These are phyloP conservation scores for Sipunculus nudus DNA, from an alignment of 2,888 invertebrate genomes.

Conservation along the genomic window DNA sequence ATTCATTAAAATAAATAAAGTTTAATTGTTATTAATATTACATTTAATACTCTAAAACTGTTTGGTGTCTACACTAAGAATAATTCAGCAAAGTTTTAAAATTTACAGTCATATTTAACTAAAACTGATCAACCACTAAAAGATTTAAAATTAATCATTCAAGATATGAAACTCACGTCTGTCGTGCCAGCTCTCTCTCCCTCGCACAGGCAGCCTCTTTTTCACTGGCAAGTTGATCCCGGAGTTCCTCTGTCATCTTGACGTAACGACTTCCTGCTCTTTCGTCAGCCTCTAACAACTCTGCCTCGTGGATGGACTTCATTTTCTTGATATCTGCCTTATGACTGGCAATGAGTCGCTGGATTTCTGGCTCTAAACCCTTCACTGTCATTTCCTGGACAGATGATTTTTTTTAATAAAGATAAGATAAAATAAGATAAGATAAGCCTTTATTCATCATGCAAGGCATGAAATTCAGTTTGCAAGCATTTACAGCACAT, in stretches of 20 bases:
- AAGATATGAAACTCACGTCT: slow-evolving; percentile 57
- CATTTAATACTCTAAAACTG: no score
- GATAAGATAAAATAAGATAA: no score
- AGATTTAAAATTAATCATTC: no score
- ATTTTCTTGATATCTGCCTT: slow-evolving; percentile 65
- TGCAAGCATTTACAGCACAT: no score
- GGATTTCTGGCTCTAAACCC: slow-evolving; percentile 67
- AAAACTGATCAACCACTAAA: no score
- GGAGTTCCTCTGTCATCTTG: slow-evolving; percentile 64
- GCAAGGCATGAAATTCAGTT: no score
- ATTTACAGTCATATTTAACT: no score
- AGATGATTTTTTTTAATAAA: background rate
- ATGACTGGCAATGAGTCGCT: slow-evolving; percentile 66
- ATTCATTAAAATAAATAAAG: no score
- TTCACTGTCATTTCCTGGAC: slow-evolving; percentile 67
- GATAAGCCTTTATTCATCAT: no score
- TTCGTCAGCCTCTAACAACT: slow-evolving; percentile 65
- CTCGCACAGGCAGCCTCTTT: slow-evolving; percentile 64
- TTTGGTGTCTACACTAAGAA: no score
- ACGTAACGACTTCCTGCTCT: slow-evolving; percentile 62
- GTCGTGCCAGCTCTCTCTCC: slow-evolving; percentile 63
- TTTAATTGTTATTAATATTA: no score
- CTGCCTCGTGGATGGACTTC: slow-evolving; percentile 65
- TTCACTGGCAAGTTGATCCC: slow-evolving; percentile 64
- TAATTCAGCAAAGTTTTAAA: no score